Evolutionary conservation across 2,888 invertebrate species (phyloP).

Genomic region (Tinea pellionella): DNA sequence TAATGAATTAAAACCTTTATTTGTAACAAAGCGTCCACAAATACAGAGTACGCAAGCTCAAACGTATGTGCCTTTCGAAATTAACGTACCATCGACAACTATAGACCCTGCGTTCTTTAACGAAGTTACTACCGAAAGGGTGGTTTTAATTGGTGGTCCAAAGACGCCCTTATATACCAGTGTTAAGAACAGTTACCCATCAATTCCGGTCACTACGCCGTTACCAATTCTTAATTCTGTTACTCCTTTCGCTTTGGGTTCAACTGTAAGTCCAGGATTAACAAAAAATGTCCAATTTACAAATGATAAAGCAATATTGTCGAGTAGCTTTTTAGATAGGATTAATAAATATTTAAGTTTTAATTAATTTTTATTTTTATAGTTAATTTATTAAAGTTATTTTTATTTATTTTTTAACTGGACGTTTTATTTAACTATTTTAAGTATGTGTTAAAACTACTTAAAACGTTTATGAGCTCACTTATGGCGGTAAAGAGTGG

Average conservation of each 20-base stretch:
- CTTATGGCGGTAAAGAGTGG: no score
- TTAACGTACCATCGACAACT: conserved; percentile 31
- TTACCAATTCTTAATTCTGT: conserved; percentile 14
- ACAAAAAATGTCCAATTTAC: conserved; percentile 34
- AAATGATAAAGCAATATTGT: conserved; percentile 36
- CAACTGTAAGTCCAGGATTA: conserved; percentile 27
- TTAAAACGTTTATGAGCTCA: no score
- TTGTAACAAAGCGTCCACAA: conserved; percentile 13
- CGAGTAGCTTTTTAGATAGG: conserved; percentile 41
- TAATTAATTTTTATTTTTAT: conserved; percentile 19
- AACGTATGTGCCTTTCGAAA: conserved; percentile 24
- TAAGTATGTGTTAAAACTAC: no score
- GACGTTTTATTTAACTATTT: no score
- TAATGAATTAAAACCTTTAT: conserved; percentile 10
- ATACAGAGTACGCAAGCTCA: conserved; percentile 13
- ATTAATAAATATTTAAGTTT: conserved; percentile 54
- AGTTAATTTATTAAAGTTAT: conserved; percentile 14
- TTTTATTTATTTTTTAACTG: not conserved
- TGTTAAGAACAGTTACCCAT: conserved; percentile 27
- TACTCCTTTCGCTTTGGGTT: conserved; percentile 16
- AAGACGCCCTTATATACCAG: conserved; percentile 38
- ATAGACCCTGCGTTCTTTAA: conserved; percentile 21
- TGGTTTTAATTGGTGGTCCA: conserved; percentile 34
- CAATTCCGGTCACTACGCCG: conserved; percentile 21
- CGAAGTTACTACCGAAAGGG: conserved; percentile 29